Percentiles rank a stretch among this genome's conserved stretches.
These are phyloP conservation scores for Carterocephalus palaemon DNA, from an alignment of 2,888 invertebrate species.

Conservation along the genomic window DNA sequence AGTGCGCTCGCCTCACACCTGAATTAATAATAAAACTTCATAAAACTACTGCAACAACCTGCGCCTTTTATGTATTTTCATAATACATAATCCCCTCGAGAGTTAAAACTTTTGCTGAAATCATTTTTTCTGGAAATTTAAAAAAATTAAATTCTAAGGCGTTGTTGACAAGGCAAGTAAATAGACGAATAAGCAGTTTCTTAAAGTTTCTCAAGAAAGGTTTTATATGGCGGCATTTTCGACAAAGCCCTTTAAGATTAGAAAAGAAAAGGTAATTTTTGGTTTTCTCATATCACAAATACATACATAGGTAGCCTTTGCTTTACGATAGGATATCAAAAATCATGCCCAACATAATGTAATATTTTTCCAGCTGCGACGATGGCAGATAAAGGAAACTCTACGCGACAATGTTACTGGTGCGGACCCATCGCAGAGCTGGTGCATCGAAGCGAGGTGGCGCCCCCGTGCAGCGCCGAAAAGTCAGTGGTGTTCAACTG, in stretches of 20 bases:
- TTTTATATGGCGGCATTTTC: too few species aligned
- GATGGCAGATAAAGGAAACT: slow-evolving; percentile 31
- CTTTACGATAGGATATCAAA: too few species aligned
- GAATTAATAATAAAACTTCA: slow-evolving; percentile 21
- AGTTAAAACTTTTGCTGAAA: slow-evolving; percentile 5
- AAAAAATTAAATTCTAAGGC: too few species aligned
- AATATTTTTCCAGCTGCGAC: slow-evolving; percentile 25
- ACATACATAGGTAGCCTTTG: too few species aligned
- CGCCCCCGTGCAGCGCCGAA: slow-evolving; percentile 49
- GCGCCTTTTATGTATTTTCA: slow-evolving; percentile 13
- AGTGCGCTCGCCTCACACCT: slow-evolving; percentile 6
- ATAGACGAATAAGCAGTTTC: too few species aligned
- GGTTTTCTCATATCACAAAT: too few species aligned
- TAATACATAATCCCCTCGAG: slow-evolving; percentile 7
- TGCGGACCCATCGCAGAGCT: slow-evolving; percentile 72
- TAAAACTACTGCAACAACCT: slow-evolving; percentile 14
- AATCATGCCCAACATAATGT: too few species aligned
- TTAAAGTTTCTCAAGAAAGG: too few species aligned
- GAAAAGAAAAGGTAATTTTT: too few species aligned
- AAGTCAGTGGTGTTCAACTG: slow-evolving; percentile 48
- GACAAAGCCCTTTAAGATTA: too few species aligned
- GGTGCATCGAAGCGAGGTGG: slow-evolving; percentile 62
- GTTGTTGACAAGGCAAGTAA: too few species aligned
- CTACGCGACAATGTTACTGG: slow-evolving; percentile 59
- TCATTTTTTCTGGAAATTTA: neutral